Evolutionary conservation across 2,113 vertebrate species (phyloP), one percentile per base, ranked within the genome.

Genomic region (Verasper variegatus): DNA sequence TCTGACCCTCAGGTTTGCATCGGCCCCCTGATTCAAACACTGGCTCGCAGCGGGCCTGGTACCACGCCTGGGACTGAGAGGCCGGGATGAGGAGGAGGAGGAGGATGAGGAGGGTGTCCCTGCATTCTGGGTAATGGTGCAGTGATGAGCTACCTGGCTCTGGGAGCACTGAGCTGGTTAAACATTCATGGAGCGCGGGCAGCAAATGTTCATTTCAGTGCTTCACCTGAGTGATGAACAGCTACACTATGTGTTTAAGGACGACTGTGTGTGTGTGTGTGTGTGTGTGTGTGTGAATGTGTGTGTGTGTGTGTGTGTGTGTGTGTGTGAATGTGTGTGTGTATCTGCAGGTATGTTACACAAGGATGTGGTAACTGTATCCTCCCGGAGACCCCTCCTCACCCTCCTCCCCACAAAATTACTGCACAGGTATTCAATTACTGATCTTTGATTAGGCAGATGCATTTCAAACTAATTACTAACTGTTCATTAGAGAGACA

Each of bases 381-480:
- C 88, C 71, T 56, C 37, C 47, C 75, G 26, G 61, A 87, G 87
- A 86, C 84, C 90, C 80, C 45, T 83, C 88, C 78, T 84, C 82
- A 80, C 40, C 83, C 68, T 86, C 81, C 18, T 63, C 69, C 68
- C 26, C 80, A 84, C 85, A 90, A 89, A 93, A 93, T 92, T 91
- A 92, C 91, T 90, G 81, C 35, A 55, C 80, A 84, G 74, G 91
- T 88, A 86, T 94, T 92, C 52, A 6, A 84, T 94, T 94, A 94
- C 94, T 94, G 94, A 94, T 93, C 92, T 94, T 94, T 94, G 94
- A 94, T 94, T 94, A 94, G 92, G 18, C 75, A 80, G 92, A 87
- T 93, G 85, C 71, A 73, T 90, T 94, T 94, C 93, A 88, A 84
- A 78, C 84, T 93, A 92, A 94, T 94, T 91, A 92, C 86, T 56